phyloP scores from a whole-genome alignment of 1,140 invertebrate genomes.

The Orius insidiosus region DNA sequence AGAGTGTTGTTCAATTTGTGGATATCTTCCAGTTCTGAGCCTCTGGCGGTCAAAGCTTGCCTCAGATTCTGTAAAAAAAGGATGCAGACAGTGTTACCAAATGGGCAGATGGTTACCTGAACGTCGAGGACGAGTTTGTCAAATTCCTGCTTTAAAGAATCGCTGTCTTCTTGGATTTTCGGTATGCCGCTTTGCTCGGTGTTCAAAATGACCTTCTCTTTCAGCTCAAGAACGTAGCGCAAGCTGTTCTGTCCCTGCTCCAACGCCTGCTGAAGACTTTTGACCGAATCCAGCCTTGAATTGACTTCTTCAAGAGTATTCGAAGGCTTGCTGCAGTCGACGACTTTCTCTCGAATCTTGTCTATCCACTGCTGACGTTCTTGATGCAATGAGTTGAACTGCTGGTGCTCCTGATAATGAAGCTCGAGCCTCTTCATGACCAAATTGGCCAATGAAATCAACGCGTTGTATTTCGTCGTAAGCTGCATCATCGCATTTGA shows the following conservation, averaged over 20 bases:
- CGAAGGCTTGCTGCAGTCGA: slow-evolving; percentile 56
- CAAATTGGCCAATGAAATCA: slow-evolving; percentile 83
- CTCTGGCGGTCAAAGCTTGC: slow-evolving; percentile 48
- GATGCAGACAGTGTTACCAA: too few relatives aligned
- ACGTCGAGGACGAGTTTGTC: slow-evolving; percentile 67
- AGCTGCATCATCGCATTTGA: slow-evolving; percentile 87
- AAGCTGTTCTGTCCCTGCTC: slow-evolving; percentile 85
- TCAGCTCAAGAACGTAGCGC: slow-evolving; percentile 72
- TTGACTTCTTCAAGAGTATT: slow-evolving; percentile 63
- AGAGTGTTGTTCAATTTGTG: slow-evolving; percentile 61
- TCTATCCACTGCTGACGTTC: slow-evolving; percentile 87
- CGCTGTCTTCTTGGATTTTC: slow-evolving; percentile 78
- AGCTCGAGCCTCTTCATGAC: slow-evolving; percentile 77
- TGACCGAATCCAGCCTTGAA: slow-evolving; percentile 64
- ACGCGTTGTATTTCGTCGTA: slow-evolving; percentile 82
- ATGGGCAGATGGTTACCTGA: too few relatives aligned
- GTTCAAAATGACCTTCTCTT: slow-evolving; percentile 81
- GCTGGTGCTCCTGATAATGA: slow-evolving; percentile 77
- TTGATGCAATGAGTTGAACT: slow-evolving; percentile 71
- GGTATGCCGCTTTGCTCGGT: slow-evolving; percentile 69
- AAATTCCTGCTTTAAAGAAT: slow-evolving; percentile 71
- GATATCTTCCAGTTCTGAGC: slow-evolving; percentile 64
- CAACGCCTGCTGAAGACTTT: slow-evolving; percentile 62
- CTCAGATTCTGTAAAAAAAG: slow-evolving; percentile 40
- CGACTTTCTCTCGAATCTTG: slow-evolving; percentile 61